Percentiles rank a stretch among this genome's conserved stretches.
Evolutionary conservation across 2,113 vertebrate genomes (phyloP).

Genomic region (Sinocyclocheilus maitianheensis): DNA sequence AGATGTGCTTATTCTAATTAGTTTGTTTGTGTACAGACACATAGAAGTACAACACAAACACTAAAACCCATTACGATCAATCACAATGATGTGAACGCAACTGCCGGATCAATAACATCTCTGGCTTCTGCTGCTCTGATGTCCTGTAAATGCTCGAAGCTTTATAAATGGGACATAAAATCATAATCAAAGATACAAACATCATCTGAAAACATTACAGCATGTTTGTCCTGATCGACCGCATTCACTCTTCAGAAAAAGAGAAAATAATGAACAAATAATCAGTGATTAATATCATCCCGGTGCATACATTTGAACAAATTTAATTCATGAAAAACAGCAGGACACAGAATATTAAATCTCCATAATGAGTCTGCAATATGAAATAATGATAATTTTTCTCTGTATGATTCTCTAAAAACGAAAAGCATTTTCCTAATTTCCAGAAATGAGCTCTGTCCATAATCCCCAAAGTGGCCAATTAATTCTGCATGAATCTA

Average conservation of each 20-base stretch:
- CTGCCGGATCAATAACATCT: neutral
- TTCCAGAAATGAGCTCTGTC: constrained; percentile 32
- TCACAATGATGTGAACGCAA: neutral
- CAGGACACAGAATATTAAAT: constrained; percentile 12
- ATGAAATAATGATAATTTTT: constrained; percentile 6
- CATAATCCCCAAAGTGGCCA: constrained; percentile 39
- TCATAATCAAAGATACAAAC: neutral
- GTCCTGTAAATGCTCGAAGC: neutral
- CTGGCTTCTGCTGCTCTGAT: neutral
- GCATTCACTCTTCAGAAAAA: neutral
- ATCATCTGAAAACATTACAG: neutral
- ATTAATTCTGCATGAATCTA: constrained; percentile 40
- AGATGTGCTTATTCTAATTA: neutral
- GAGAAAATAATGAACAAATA: neutral
- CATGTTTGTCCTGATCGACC: neutral
- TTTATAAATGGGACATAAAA: neutral
- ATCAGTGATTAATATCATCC: neutral
- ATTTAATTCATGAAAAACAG: neutral
- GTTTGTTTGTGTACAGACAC: neutral
- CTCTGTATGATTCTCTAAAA: constrained; percentile 8
- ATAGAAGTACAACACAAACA: neutral
- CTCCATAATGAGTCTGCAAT: neutral
- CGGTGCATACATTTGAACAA: neutral
- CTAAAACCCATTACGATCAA: neutral
- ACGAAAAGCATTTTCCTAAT: constrained; percentile 34